Evolutionary conservation across 2,888 invertebrate species (phyloP), one percentile per base, ranked within the genome.

Genomic region (Alloscopus bannaensis): DNA sequence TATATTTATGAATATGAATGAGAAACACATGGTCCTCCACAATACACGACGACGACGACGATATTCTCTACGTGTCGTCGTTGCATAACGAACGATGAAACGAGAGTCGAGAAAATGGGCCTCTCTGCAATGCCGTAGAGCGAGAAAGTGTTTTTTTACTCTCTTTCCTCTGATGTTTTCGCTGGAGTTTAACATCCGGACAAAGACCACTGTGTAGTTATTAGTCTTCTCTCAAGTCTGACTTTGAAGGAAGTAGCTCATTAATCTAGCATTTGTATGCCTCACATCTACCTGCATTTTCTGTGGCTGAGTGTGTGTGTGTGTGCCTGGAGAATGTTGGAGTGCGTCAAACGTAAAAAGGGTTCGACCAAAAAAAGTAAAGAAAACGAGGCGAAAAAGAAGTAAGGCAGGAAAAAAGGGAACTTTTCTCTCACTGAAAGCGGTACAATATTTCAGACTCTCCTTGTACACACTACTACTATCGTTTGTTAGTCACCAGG

Each of bases 261-360:
- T 80, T 80, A 80, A 80, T 80, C 80, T 80, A 75, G 69, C 80
- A 75, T 80, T 73, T 73, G 64, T 80, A 80, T 70, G 80, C 69
- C 57, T 75, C 73, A 73, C 52, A 70, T 69, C 70, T 62, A 26
- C 47, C 50, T 78, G 28, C 29, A 24, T 57, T 8, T 29, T 16
- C 20, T 22, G 22, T 52, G 24, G n/a, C n/a, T n/a, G n/a, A n/a
- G n/a, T n/a, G n/a, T n/a, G n/a, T n/a, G n/a, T n/a, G 45, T 62
- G 24, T 24, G 26, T 40, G 24, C 60, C 6, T 62, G n/a, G 26
- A 42, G 20, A 60, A 26, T n/a, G n/a, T 59, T 59, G 24, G 29
- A 28, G n/a, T 29, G 1, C 13, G 31, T n/a, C n/a, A 40, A 11
- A 40, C n/a, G 18, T 13, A 26, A 26, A 29, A 28, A 31, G 29